A percentile compares a stretch with the other conserved stretches of the same genome.
Evolutionary conservation across 2,888 invertebrate genomes (phyloP).

Genomic region (Caradrina clavipalpis): DNA sequence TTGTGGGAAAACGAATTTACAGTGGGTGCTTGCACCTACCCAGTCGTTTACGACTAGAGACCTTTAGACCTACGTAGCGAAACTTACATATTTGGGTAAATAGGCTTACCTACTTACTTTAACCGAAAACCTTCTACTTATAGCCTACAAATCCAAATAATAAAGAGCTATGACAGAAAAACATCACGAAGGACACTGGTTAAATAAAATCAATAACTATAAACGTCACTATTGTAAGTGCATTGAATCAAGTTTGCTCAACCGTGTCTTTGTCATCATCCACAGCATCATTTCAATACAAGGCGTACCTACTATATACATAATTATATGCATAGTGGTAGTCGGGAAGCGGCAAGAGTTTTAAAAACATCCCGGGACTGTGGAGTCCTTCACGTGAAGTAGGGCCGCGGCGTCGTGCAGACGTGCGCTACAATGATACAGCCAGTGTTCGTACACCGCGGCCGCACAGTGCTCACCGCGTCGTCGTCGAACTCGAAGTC

Average conservation of each 20-base stretch:
- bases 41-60: too few relatives aligned
- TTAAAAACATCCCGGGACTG: conserved; percentile 18
- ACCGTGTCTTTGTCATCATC: conserved; percentile 11
- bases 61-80: neutral
- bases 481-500: conserved; percentile 89
- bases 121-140: neutral
- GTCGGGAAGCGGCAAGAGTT: conserved; percentile 3
- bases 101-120: neutral
- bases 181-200: conserved; percentile 11
- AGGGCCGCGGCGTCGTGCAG: neutral
- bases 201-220: conserved; percentile 47
- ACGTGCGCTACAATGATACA: conserved; percentile 10
- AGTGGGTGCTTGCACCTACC: too few relatives aligned
- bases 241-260: conserved; percentile 19
- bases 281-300: neutral
- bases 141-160: neutral
- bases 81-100: neutral
- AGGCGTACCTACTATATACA: too few relatives aligned
- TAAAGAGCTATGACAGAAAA: conserved; percentile 14
- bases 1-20: too few relatives aligned
- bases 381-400: neutral
- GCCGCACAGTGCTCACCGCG: conserved; percentile 71
- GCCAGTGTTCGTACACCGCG: conserved; percentile 1
- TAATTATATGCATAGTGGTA: neutral
- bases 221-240: conserved; percentile 36